phyloP scores from a whole-genome alignment of 2,797 vertebrate genomes.

The Sebastes iracundus region DNA sequence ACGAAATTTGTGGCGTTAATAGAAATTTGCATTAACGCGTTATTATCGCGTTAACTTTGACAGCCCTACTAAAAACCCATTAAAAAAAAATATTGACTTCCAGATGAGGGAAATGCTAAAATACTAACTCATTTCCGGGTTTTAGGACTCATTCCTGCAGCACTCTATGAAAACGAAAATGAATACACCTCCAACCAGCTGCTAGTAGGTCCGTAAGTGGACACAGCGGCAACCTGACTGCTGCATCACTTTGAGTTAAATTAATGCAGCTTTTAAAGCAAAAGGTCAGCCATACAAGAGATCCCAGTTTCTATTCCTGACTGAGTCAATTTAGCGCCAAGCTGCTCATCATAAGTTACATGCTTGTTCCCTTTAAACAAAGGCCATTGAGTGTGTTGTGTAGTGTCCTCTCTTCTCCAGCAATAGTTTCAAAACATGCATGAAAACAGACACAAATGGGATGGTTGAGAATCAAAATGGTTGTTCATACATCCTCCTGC shows the following conservation, averaged over 20 bases:
- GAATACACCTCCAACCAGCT: slow-evolving; percentile 15
- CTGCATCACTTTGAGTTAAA: slow-evolving; percentile 35
- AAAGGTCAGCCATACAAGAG: slow-evolving; percentile 46
- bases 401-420: slow-evolving; percentile 66
- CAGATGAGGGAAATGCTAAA: neutral
- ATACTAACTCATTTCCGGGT: neutral
- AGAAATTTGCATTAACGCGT: no score
- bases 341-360: slow-evolving; percentile 52
- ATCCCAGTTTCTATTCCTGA: slow-evolving; percentile 44
- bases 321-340: slow-evolving; percentile 30
- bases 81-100: neutral
- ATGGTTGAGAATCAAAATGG: slow-evolving; percentile 68
- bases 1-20: no score
- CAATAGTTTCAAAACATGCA: slow-evolving; percentile 58
- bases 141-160: neutral
- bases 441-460: slow-evolving; percentile 58
- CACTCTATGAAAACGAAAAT: neutral
- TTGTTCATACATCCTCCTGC: slow-evolving; percentile 68
- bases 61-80: neutral
- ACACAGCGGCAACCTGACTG: slow-evolving; percentile 18
- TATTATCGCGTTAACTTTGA: neutral
- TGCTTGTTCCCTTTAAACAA: slow-evolving; percentile 72
- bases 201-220: slow-evolving; percentile 13
- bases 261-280: slow-evolving; percentile 48
- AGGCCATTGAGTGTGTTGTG: slow-evolving; percentile 54